Evolutionary conservation across 1,140 invertebrate species (phyloP), one percentile per base, ranked within the genome.

Genomic region (Papilio xuthus): DNA sequence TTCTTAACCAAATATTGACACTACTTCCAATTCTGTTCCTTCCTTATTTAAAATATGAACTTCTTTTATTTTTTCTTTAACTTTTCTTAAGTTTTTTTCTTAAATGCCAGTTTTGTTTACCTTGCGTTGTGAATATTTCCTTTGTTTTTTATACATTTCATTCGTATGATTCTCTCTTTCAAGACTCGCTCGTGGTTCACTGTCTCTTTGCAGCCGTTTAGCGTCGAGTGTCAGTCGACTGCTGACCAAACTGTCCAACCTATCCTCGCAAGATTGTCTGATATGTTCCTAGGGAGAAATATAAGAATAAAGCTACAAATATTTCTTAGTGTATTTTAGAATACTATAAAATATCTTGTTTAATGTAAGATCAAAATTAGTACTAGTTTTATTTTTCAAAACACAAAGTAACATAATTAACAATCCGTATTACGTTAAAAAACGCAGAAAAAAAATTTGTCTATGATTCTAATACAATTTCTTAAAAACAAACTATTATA

Each of bases 221-320:
- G 91, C 86, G 77, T 93, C 90, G 82, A 87, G 93, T 79, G 71
- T 95, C 86, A 79, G 93, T 86, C 85, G 92, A 82, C 81, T 95
- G 88, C 94, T 94, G 1, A 96, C 96, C 28, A 97, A 90, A 81
- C 96, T 96, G 87, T 97, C 96, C 79, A 97, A 90, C 50, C 96
- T 95, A 84, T 96, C 96, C 86, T 97, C 97, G 78, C 97, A 96
- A 2, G 97, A 97, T 84, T 97, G 96, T 3, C 96, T 94, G 82
- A 97, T 96, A 89, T 97, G 96, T 84, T 97, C 97, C 97, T 98
- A 93, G 92, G 89, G 60, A 63, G 23, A 75, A 28, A 79, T 41
- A 47, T 37, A 37, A 13, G n/a, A 13, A 74, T 60, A n/a, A 47
- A 77, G 71, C n/a, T 4, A 50, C 44, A 15, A 13, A n/a, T n/a